Evolutionary conservation across 2,888 invertebrate species (phyloP).

Genomic region (Metopia argyrocephala): DNA sequence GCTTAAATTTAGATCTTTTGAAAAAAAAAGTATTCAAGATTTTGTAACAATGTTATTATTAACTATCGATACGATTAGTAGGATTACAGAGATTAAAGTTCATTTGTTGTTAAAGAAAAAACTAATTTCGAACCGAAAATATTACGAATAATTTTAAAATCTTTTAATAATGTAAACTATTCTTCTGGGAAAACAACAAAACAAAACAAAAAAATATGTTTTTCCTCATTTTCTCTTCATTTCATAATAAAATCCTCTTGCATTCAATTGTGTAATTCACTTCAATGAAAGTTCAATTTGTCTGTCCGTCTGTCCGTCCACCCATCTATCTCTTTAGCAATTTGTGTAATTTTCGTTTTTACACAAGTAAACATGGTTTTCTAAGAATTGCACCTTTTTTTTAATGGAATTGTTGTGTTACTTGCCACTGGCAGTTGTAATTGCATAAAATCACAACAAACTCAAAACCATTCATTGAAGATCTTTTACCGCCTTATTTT

Average conservation of each 20-base stretch:
- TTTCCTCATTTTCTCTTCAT: not conserved
- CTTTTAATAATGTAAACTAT: no score
- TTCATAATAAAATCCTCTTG: constrained; percentile 28
- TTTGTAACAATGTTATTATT: constrained; percentile 38
- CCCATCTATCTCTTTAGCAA: not conserved
- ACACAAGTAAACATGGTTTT: constrained; percentile 34
- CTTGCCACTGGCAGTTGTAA: constrained; percentile 58
- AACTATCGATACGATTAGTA: constrained; percentile 39
- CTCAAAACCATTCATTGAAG: constrained; percentile 18
- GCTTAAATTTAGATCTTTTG: constrained; percentile 4
- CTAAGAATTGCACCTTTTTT: constrained; percentile 63
- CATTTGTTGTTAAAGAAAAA: not conserved
- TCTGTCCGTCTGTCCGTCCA: no score
- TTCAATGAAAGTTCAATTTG: not conserved
- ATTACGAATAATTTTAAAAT: no score
- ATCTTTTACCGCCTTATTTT: constrained; percentile 53
- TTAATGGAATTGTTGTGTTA: constrained; percentile 64
- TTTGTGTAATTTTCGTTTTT: constrained; percentile 43
- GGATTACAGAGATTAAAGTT: constrained; percentile 55
- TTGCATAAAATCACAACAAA: constrained; percentile 46
- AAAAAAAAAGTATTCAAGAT: constrained; percentile 44
- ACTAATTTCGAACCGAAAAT: no score
- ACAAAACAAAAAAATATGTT: not conserved
- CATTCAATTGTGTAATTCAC: constrained; percentile 55
- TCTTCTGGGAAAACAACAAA: no score